Conservation (phyloP, 2,113 vertebrate genomes). For the Brevimyrus niger region DNA sequence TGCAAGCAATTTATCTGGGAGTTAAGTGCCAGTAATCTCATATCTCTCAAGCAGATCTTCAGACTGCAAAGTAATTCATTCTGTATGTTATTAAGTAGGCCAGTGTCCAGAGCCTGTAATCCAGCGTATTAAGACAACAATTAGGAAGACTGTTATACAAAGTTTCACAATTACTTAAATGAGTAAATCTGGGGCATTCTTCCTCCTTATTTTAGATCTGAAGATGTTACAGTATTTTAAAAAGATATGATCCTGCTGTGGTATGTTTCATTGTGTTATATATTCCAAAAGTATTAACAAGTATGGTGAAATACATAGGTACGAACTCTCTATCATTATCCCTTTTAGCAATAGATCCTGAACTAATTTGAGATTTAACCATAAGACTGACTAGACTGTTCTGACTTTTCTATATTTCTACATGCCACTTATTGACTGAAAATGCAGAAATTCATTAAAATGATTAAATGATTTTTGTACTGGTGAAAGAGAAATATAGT, state of each 20-base stretch:
- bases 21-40: slow-evolving; percentile 57
- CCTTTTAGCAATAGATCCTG: background rate
- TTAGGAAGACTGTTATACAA: slow-evolving; percentile 45
- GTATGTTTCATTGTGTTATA: background rate
- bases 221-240: background rate
- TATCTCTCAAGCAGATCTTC: slow-evolving; percentile 58
- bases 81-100: slow-evolving; percentile 44
- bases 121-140: slow-evolving; percentile 44
- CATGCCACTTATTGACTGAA: background rate
- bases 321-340: background rate
- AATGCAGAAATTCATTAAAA: background rate
- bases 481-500: background rate
- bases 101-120: slow-evolving; percentile 31
- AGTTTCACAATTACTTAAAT: slow-evolving; percentile 39
- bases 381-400: background rate
- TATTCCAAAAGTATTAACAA: background rate
- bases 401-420: background rate
- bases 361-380: background rate
- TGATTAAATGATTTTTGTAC: background rate
- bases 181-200: slow-evolving; percentile 2
- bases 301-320: background rate
- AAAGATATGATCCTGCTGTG: background rate
- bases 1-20: slow-evolving; percentile 61
- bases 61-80: slow-evolving; percentile 55
- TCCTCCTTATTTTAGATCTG: background rate